Evolutionary conservation across 2,113 vertebrate genomes (phyloP).

Genomic region (Python bivittatus): DNA sequence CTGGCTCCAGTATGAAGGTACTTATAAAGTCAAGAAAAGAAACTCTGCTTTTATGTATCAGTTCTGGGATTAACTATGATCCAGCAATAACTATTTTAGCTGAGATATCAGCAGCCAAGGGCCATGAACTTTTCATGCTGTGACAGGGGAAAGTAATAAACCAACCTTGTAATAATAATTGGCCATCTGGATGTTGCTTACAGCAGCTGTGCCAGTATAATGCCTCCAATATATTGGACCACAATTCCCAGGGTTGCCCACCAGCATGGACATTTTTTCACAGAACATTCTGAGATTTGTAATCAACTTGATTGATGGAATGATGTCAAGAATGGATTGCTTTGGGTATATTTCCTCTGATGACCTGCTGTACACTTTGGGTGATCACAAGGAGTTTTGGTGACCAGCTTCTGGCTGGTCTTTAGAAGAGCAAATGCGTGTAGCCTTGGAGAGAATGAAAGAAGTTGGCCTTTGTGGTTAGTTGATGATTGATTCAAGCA

Average conservation of each 20-base stretch:
- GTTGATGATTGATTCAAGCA: neutral
- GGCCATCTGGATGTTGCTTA: neutral
- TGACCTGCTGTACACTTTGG: neutral
- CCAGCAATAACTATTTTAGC: neutral
- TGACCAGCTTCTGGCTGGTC: slow-evolving; percentile 2
- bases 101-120: accelerated
- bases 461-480: slow-evolving; percentile 22
- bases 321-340: neutral
- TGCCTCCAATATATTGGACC: neutral
- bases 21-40: neutral
- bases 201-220: neutral
- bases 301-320: neutral
- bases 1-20: neutral
- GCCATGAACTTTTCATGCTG: neutral
- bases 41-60: neutral
- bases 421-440: neutral
- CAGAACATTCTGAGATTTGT: neutral
- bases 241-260: neutral
- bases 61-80: neutral
- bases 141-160: neutral
- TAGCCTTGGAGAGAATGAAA: neutral
- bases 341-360: neutral
- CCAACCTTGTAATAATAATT: neutral
- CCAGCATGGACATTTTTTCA: neutral
- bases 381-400: neutral